Conservation (phyloP, 2,888 invertebrate species). For the Euproctis similis region DNA sequence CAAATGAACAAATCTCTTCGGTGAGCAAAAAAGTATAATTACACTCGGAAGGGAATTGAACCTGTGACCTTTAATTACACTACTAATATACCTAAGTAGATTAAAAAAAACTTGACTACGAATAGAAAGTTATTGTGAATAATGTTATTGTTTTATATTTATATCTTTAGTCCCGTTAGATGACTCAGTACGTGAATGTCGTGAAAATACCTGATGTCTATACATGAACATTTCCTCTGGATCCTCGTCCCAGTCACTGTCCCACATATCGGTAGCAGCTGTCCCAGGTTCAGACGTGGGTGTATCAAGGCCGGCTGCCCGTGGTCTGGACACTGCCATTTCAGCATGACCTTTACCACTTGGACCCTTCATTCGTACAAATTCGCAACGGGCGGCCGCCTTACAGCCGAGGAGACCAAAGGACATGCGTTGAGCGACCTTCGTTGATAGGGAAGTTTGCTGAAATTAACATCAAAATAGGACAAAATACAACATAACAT, state of each 20-base stretch:
- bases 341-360: constrained; percentile 95
- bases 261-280: constrained; percentile 91
- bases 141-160: too few species aligned
- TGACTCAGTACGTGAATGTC: too few species aligned
- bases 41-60: too few species aligned
- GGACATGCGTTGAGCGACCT: constrained; percentile 96
- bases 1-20: too few species aligned
- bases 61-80: too few species aligned
- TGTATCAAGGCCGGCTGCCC: constrained; percentile 94
- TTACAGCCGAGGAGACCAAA: constrained; percentile 90
- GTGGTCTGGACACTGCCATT: constrained; percentile 96
- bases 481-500: too few species aligned
- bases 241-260: constrained; percentile 91
- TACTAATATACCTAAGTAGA: too few species aligned
- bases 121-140: too few species aligned
- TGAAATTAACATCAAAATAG: constrained; percentile 36
- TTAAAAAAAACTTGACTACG: too few species aligned
- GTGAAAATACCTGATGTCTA: constrained; percentile 85
- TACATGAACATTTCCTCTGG: constrained; percentile 89
- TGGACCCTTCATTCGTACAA: constrained; percentile 98
- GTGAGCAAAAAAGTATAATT: too few species aligned
- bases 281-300: constrained; percentile 94
- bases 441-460: constrained; percentile 94
- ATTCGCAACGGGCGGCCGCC: constrained; percentile 92
- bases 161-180: too few species aligned